Conservation (phyloP, 2,888 invertebrate genomes). For the Merodon equestris region DNA sequence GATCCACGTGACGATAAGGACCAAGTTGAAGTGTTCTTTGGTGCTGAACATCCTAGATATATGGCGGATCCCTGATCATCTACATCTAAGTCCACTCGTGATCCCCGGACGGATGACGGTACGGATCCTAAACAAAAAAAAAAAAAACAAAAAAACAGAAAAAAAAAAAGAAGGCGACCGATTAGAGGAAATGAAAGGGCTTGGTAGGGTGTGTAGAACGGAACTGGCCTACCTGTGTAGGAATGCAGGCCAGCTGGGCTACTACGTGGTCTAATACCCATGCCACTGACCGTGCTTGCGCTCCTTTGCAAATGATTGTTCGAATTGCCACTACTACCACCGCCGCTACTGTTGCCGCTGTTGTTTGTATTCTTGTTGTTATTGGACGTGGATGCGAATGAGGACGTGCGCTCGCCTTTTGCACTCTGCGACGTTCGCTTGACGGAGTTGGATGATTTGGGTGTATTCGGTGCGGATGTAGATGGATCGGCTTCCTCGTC, state of each 20-base stretch:
- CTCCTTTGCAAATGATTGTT: constrained; percentile 74
- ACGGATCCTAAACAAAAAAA: constrained; percentile 81
- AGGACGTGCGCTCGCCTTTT: constrained; percentile 37
- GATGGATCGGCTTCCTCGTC: constrained; percentile 74
- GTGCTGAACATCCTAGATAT: constrained; percentile 80
- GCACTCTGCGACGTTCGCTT: constrained; percentile 48
- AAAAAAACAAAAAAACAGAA: no score
- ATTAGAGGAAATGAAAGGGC: background rate
- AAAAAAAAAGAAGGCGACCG: background rate
- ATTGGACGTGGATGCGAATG: no score
- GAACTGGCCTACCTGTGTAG: constrained; percentile 81
- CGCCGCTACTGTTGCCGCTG: constrained; percentile 71
- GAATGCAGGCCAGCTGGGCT: constrained; percentile 89
- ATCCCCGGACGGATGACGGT: constrained; percentile 86
- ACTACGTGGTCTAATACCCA: constrained; percentile 84
- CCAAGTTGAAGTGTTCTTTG: constrained; percentile 74
- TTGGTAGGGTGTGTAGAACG: constrained; percentile 30
- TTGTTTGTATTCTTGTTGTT: constrained; percentile 42
- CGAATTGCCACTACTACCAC: constrained; percentile 34
- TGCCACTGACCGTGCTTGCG: constrained; percentile 77
- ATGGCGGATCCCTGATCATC: constrained; percentile 82
- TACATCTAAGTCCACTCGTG: constrained; percentile 84
- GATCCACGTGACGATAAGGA: constrained; percentile 80
- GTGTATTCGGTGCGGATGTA: constrained; percentile 32
- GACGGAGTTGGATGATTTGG: constrained; percentile 33